phyloP scores from a whole-genome alignment of 2,888 invertebrate genomes.

The Protonemura montana region DNA sequence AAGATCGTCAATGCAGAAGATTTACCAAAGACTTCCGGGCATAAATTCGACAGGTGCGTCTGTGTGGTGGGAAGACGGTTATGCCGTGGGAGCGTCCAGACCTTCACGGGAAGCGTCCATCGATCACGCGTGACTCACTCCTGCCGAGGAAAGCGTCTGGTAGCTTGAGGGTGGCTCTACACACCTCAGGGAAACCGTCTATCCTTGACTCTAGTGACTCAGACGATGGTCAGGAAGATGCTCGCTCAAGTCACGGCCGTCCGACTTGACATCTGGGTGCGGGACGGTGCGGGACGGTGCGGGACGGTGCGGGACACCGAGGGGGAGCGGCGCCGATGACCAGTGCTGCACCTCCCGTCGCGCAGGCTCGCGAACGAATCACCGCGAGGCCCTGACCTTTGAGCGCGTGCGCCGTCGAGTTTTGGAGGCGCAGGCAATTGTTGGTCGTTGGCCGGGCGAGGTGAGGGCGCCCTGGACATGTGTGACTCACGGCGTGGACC shows the following conservation, averaged over 20 bases:
- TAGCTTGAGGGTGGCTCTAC: not conserved
- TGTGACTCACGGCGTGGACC: too few relatives aligned
- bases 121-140: too few relatives aligned
- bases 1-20: too few relatives aligned
- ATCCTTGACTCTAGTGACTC: too few relatives aligned
- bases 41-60: too few relatives aligned
- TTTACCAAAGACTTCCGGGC: too few relatives aligned
- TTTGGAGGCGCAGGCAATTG: not conserved
- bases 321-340: not conserved
- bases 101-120: too few relatives aligned
- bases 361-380: not conserved
- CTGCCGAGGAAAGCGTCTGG: too few relatives aligned
- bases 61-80: too few relatives aligned
- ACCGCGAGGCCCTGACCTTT: not conserved
- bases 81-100: too few relatives aligned
- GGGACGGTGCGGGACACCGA: not conserved
- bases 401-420: not conserved
- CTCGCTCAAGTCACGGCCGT: not conserved
- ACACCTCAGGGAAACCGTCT: too few relatives aligned
- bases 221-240: too few relatives aligned
- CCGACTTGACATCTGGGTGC: not conserved
- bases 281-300: not conserved
- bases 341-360: conserved; percentile 5
- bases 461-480: not conserved
- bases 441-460: not conserved